Percentiles rank a stretch among this genome's conserved stretches.
Evolutionary conservation across 2,888 invertebrate species (phyloP).

Genomic region (Lasioglossum marginatum): DNA sequence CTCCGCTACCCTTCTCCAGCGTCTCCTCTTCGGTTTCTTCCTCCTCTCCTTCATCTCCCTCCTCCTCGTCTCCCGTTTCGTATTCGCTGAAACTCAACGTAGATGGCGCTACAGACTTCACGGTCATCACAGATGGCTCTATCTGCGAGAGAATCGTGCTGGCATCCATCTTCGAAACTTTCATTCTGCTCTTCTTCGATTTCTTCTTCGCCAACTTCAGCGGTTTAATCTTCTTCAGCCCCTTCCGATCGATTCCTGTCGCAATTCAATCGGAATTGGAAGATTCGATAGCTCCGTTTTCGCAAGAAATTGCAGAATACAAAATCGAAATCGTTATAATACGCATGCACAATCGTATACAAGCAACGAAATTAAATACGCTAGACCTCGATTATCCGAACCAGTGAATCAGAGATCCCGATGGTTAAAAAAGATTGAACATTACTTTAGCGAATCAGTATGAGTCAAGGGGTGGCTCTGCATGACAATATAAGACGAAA

Average conservation of each 20-base stretch:
- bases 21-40: conserved; percentile 14
- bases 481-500: too few species aligned
- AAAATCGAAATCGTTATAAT: background rate
- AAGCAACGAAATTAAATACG: background rate
- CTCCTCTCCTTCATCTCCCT: conserved; percentile 30
- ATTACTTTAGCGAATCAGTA: too few species aligned
- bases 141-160: conserved; percentile 71
- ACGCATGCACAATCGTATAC: conserved; percentile 33
- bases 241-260: conserved; percentile 43
- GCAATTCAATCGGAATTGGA: background rate
- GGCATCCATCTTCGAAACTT: conserved; percentile 72
- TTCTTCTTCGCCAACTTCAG: conserved; percentile 75
- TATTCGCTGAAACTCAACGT: conserved; percentile 22
- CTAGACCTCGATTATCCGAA: too few species aligned
- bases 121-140: conserved; percentile 56
- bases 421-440: too few species aligned
- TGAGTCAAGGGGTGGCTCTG: too few species aligned
- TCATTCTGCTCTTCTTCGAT: conserved; percentile 73
- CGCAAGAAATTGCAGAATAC: too few species aligned
- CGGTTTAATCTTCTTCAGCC: conserved; percentile 58
- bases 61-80: conserved; percentile 19
- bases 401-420: too few species aligned
- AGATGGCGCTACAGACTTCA: conserved; percentile 19
- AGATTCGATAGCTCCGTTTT: too few species aligned
- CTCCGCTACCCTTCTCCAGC: conserved; percentile 17